Percentiles rank a stretch among this genome's conserved stretches.
Conservation (phyloP, 2,797 vertebrate species). For the Rhodeus uyekii region DNA sequence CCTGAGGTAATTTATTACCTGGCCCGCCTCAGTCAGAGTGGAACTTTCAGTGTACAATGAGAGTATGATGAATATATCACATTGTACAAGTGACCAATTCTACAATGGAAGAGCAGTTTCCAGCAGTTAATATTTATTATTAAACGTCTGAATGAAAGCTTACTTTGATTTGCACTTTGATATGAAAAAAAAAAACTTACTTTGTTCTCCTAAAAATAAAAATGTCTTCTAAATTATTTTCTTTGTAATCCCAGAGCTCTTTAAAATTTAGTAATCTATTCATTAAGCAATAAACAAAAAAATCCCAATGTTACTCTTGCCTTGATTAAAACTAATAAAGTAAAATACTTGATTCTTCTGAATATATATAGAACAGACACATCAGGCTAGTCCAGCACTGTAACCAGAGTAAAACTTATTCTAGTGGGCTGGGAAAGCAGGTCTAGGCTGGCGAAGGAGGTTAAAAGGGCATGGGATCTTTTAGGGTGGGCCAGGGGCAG, state of each 20-base stretch:
- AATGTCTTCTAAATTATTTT: no score
- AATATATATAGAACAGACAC: neutral
- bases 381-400: neutral
- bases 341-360: neutral
- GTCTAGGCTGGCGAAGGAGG: constrained; percentile 19
- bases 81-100: neutral
- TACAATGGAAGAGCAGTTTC: neutral
- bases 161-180: neutral
- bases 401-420: constrained; percentile 2
- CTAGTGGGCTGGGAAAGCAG: constrained; percentile 15
- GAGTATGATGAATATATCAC: neutral
- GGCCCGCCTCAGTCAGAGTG: neutral
- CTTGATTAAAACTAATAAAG: neutral
- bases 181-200: no score
- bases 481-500: constrained; percentile 6
- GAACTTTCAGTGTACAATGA: neutral
- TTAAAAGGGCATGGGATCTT: constrained; percentile 42
- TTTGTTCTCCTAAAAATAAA: no score
- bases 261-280: neutral
- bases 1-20: neutral
- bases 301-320: neutral
- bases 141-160: neutral
- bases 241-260: neutral
- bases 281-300: neutral
- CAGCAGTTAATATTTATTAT: neutral